phyloP scores from a whole-genome alignment of 2,113 vertebrate species.

The Cottus gobio region DNA sequence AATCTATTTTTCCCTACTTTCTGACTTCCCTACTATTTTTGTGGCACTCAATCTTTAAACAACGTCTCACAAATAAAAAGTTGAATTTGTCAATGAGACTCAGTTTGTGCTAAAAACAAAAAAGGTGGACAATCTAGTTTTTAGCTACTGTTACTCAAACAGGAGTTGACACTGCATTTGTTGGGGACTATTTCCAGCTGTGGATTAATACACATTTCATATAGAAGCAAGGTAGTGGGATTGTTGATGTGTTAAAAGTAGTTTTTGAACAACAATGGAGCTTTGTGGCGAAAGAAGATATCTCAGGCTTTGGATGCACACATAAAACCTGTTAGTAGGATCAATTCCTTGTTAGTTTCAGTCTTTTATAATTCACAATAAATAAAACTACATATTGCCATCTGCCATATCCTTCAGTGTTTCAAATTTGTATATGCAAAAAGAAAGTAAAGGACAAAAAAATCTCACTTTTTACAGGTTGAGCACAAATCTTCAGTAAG shows the following conservation, averaged over 20 bases:
- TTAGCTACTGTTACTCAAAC: background rate
- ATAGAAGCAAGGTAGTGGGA: too few species aligned
- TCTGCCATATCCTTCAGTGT: background rate
- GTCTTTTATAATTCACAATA: background rate
- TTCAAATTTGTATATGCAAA: background rate
- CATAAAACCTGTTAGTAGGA: too few species aligned
- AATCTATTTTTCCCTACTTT: background rate
- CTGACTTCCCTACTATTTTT: background rate
- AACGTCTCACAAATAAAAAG: background rate
- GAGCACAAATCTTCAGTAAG: background rate
- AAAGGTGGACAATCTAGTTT: background rate
- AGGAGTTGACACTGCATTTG: background rate
- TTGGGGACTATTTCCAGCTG: background rate
- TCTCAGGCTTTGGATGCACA: too few species aligned
- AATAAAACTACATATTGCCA: background rate
- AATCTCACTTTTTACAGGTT: background rate
- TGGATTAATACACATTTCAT: background rate
- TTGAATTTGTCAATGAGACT: background rate
- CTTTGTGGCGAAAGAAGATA: too few species aligned
- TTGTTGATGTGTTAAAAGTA: background rate
- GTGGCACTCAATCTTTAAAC: background rate
- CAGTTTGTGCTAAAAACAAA: background rate
- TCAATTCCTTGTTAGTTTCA: too few species aligned
- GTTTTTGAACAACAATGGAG: background rate
- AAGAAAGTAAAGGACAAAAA: background rate